Conservation (phyloP, 2,113 vertebrate species). For the Sula dactylatra region DNA sequence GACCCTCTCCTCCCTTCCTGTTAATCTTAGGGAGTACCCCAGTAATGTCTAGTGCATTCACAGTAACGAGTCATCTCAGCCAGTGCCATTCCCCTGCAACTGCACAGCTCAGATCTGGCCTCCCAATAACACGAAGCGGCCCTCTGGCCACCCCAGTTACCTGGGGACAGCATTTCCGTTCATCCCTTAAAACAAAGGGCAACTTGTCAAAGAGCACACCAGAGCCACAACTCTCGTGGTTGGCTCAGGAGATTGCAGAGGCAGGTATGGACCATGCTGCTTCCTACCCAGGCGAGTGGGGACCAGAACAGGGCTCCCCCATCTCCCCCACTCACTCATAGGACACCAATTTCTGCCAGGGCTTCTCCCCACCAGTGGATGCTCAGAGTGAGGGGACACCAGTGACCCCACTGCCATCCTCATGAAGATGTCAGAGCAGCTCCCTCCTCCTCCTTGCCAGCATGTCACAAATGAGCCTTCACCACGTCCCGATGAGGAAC, state of each 20-base stretch:
- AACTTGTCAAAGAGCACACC: background rate
- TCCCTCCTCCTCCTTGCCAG: background rate
- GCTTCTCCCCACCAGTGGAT: background rate
- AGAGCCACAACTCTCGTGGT: fast-evolving
- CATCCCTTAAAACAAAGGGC: background rate
- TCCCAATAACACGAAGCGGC: background rate
- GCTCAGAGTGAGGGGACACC: background rate
- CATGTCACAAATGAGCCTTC: background rate
- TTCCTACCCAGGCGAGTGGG: background rate
- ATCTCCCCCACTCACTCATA: background rate
- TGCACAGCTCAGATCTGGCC: fast-evolving
- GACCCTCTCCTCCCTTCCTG: background rate
- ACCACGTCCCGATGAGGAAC: background rate
- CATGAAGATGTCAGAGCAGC: background rate
- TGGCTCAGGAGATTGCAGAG: background rate
- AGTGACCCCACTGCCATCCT: background rate
- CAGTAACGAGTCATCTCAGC: background rate
- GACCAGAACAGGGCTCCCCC: background rate
- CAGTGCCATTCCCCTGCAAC: background rate
- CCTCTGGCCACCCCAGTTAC: background rate
- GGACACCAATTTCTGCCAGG: background rate
- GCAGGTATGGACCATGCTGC: fast-evolving
- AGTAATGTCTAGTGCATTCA: fast-evolving
- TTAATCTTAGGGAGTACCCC: background rate
- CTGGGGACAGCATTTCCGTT: background rate